Evolutionary conservation across 92 coral and sea anemone genomes (phyloP), one percentile per base, ranked within the genome.

Genomic region (Porites evermanni): DNA sequence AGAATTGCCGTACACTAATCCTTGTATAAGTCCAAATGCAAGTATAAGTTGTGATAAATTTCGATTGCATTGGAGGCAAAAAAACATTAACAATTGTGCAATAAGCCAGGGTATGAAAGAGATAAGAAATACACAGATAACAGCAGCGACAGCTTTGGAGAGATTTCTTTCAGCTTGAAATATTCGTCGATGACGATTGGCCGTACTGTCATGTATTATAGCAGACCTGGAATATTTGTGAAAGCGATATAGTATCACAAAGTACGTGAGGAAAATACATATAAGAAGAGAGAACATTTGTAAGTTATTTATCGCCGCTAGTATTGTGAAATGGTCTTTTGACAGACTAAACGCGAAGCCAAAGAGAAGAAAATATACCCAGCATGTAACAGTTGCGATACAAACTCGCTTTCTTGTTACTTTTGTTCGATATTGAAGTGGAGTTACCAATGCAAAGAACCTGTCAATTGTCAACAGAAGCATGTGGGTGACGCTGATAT

Each of bases 371-470:
- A 21, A 77, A 61, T 77, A 77, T 10, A 29, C 50, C 80, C 69
- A 77, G 19, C 79, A 74, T 9, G 65, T 53, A 11, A 8, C 79
- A 8, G 60, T 74, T 8, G 78, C 78, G 18, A 74, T 74, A 32
- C 65, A n/a, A 58, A 53, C 79, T 74, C 64, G 51, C 12, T 44
- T 74, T 1, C 54, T 53, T 4, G 79, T 56, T 2, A 53, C 44
- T 53, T 74, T 53, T 2, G 38, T 14, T 60, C 54, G 50, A n/a
- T 77, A 32, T 7, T 29, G 70, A 12, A 77, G 67, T 60, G 29
- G 80, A 26, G 80, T 77, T 16, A 58, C 69, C 16, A 77, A 26
- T 26, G 67, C 68, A 29, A 56, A 56, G 32, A 26, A 56, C 18
- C 67, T 76, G 64, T 74, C 78, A 61, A 74, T 4, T 8, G 78